Evolutionary conservation across 2,888 invertebrate species (phyloP).

Genomic region (Incurvaria masculella): DNA sequence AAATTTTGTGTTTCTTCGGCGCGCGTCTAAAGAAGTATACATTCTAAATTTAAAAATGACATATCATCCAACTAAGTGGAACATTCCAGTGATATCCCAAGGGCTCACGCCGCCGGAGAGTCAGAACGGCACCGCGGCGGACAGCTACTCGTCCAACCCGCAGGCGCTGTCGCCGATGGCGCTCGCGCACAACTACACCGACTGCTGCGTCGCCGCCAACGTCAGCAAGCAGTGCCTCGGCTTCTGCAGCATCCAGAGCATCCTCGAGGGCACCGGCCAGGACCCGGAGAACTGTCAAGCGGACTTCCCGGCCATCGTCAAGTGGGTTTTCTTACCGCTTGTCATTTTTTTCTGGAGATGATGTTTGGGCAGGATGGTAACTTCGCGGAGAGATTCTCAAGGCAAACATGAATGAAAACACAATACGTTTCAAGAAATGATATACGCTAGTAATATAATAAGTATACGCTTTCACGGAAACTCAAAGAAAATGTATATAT

Average conservation of each 20-base stretch:
- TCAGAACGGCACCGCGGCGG: constrained; percentile 40
- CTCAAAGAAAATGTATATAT: no score
- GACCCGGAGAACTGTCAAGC: constrained; percentile 78
- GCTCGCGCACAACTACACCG: constrained; percentile 73
- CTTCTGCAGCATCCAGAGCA: constrained; percentile 79
- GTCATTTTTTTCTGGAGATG: no score
- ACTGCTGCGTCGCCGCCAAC: constrained; percentile 70
- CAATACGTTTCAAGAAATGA: no score
- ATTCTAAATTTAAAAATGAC: no score
- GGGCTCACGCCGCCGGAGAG: constrained; percentile 59
- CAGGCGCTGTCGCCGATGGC: constrained; percentile 38
- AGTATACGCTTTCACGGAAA: no score
- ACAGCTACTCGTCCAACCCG: constrained; percentile 40
- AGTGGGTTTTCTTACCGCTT: constrained; percentile 26
- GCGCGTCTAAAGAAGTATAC: no score
- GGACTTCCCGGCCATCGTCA: constrained; percentile 77
- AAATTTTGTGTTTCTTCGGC: no score
- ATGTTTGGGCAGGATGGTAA: no score
- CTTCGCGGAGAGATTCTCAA: no score
- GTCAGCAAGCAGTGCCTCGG: constrained; percentile 72
- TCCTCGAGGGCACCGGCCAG: constrained; percentile 73
- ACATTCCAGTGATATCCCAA: constrained; percentile 62
- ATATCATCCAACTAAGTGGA: no score
- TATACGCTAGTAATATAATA: no score
- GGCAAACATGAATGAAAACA: no score